phyloP scores from a whole-genome alignment of 2,113 vertebrate genomes.

The Passer domesticus region DNA sequence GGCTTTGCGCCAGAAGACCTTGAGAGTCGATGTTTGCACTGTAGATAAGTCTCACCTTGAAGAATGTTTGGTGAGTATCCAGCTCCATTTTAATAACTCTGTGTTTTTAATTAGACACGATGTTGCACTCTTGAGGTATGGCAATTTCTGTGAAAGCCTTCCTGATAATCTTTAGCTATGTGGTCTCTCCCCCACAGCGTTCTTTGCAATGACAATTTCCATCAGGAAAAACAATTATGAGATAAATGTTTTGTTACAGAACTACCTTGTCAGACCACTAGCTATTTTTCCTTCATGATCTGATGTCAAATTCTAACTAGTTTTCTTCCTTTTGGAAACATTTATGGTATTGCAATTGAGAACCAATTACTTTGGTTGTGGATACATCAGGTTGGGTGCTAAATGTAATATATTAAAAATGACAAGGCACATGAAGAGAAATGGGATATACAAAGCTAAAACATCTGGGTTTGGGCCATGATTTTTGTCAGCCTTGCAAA shows the following conservation, averaged over 20 bases:
- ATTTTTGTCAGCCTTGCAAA: neutral
- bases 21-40: slow-evolving; percentile 89
- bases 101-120: neutral
- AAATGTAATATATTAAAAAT: neutral
- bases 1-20: slow-evolving; percentile 89
- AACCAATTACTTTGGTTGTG: neutral
- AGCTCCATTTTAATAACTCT: neutral
- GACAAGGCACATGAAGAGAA: neutral
- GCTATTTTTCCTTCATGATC: neutral
- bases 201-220: neutral
- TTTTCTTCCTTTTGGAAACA: neutral
- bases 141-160: neutral
- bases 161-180: neutral
- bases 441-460: neutral
- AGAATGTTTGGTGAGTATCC: slow-evolving; percentile 85
- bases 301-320: neutral
- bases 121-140: neutral
- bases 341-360: neutral
- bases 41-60: slow-evolving; percentile 82
- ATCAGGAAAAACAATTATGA: neutral
- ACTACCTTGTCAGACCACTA: neutral
- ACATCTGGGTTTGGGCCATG: neutral
- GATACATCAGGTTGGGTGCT: neutral
- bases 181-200: neutral
- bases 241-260: neutral